Percentiles rank a stretch among this genome's conserved stretches.
phyloP scores from a whole-genome alignment of 2,797 vertebrate species.

The Tinamus major region DNA sequence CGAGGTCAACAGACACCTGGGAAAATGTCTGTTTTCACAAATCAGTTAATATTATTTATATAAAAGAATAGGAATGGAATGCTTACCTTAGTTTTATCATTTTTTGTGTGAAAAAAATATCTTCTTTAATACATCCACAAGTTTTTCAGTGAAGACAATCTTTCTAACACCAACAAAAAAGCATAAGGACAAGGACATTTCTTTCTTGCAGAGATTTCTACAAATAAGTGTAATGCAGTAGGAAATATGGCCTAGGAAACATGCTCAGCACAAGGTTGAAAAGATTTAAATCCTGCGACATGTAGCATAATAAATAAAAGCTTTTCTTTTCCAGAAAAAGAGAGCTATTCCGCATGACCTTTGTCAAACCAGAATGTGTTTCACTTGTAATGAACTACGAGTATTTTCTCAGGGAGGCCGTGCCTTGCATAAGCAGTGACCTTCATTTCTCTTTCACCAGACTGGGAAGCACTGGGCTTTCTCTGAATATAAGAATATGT shows the following conservation, averaged over 20 bases:
- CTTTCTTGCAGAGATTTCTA: not conserved
- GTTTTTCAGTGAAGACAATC: not conserved
- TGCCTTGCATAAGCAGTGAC: not conserved
- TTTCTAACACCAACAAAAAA: not conserved
- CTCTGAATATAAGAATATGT: not conserved
- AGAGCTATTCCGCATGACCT: not conserved
- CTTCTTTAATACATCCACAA: not conserved
- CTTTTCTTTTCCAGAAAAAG: not conserved
- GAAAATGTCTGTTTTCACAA: not conserved
- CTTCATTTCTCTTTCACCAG: not conserved
- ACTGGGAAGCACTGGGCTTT: not conserved
- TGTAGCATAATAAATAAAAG: constrained; percentile 2
- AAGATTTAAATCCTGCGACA: not conserved
- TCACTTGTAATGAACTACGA: not conserved
- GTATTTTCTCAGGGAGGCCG: not conserved
- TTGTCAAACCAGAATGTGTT: not conserved
- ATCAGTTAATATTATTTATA: not conserved
- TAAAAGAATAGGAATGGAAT: not conserved
- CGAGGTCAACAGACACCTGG: fast-evolving
- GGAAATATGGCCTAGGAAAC: not conserved
- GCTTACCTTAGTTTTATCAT: not conserved
- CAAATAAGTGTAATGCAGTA: not conserved
- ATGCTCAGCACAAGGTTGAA: not conserved
- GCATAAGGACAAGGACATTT: constrained; percentile 14
- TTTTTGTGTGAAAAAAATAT: not conserved